Base-by-base conservation (phyloP, 2,113 vertebrate species). In the Forbesichthys agassizii region DNA sequence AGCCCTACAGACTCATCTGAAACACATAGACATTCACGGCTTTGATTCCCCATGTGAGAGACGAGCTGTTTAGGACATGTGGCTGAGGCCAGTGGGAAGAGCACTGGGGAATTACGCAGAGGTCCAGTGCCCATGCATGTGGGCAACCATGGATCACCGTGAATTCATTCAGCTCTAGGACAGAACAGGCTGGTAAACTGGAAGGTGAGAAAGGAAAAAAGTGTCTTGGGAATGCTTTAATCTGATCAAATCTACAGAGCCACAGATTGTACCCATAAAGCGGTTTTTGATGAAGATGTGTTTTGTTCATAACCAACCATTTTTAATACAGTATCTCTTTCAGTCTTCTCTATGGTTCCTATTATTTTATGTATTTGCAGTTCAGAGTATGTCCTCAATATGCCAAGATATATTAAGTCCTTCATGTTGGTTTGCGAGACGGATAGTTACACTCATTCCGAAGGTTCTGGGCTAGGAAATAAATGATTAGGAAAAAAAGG, bases 101-200 rank as follows among this genome's bases (percentile, higher is more conserved):
- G 46, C 47, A 48, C 59, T 13, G 11, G 6, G 58, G 11, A 33
- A 8, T 18, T 48, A 48, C n/a, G 60, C 60, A 62, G 60, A 9
- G 60, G 11, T 62, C 47, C 61, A 49, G 61, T 63, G 61, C 27
- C 61, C 48, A 42, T 42, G 64, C 48, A 42, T 42, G 64, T 66
- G 64, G 51, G 49, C 64, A 18, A 52, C 27, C 52, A 18, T 14
- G 16, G 27, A 16, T 33, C 33, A 55, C 51, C 33, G 16, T 16
- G 14, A 42, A 66, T 66, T 48, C 61, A 18, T 33, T 64, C 18
- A 51, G 27, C 10, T 54, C 48, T 36, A 65, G 49, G 27, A 14
- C 51, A 42, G 48, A 51, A 33, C 9, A 6, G 18, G 52, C 52
- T 51, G 11, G 10, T 51, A 51, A 11, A 55, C 53, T 57, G 55